These are phyloP conservation scores for Hyphantria cunea DNA, from an alignment of 1,140 invertebrate genomes.

Conservation along the genomic window DNA sequence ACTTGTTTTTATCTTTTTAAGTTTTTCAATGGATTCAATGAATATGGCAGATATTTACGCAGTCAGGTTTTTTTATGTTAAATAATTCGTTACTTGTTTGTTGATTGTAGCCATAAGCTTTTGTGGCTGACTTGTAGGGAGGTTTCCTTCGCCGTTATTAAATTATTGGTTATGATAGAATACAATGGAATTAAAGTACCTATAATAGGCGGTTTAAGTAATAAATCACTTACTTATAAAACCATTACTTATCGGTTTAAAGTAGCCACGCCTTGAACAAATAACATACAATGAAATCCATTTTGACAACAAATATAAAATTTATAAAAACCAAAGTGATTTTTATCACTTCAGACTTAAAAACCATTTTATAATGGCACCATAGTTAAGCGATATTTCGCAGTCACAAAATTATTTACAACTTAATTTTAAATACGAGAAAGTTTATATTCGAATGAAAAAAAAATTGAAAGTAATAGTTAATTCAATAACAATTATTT, in stretches of 20 bases:
- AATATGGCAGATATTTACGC: too few species aligned
- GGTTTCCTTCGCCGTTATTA: too few species aligned
- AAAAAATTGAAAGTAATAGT: background rate
- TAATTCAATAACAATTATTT: conserved; percentile 51
- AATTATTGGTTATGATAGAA: too few species aligned
- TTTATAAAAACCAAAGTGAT: background rate
- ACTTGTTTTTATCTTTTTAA: too few species aligned
- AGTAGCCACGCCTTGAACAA: conserved; percentile 50
- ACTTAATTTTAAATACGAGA: background rate
- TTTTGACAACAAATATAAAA: conserved; percentile 34
- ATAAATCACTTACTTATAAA: conserved; percentile 8
- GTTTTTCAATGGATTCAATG: too few species aligned
- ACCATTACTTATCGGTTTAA: conserved; percentile 37
- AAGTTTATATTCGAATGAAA: background rate
- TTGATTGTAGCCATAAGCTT: too few species aligned
- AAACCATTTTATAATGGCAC: background rate
- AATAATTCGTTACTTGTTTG: too few species aligned
- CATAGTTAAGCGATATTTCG: background rate
- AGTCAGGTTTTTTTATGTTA: too few species aligned
- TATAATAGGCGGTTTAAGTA: conserved; percentile 11
- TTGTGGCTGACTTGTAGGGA: too few species aligned
- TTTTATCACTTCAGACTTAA: background rate
- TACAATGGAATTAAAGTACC: background rate
- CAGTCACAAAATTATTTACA: too few species aligned
- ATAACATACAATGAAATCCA: conserved; percentile 37